These are phyloP conservation scores for Thamnophis elegans DNA, from an alignment of 2,797 vertebrate species.

Conservation along the genomic window DNA sequence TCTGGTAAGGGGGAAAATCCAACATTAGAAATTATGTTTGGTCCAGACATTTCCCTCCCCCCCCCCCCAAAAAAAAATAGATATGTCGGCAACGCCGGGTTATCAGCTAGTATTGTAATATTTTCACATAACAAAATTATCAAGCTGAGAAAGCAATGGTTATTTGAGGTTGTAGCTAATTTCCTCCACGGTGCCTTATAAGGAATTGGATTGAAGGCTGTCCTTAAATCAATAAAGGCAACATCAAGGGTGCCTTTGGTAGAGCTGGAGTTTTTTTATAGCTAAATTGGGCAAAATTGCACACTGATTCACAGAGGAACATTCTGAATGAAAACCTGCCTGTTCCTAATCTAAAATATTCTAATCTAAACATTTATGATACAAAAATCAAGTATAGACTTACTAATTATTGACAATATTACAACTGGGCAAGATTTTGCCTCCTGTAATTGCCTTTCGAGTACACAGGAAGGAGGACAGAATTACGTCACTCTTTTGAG, in stretches of 20 bases:
- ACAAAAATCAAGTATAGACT: neutral
- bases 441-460: neutral
- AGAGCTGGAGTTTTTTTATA: neutral
- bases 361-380: neutral
- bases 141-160: neutral
- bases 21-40: too few relatives aligned
- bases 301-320: neutral
- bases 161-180: neutral
- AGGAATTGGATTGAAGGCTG: neutral
- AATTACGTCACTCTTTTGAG: neutral
- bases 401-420: neutral
- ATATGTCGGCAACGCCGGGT: too few relatives aligned
- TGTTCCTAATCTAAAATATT: neutral
- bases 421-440: neutral
- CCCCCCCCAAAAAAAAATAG: too few relatives aligned
- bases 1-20: too few relatives aligned
- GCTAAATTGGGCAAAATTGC: neutral
- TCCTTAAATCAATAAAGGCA: neutral
- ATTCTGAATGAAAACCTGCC: neutral
- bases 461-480: neutral
- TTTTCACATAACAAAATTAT: neutral
- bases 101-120: too few relatives aligned
- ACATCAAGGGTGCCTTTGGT: neutral
- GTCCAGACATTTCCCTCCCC: too few relatives aligned
- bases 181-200: neutral